Evolutionary conservation across 2,797 vertebrate genomes (phyloP).

Genomic region (Pangasius sanitwongsei): DNA sequence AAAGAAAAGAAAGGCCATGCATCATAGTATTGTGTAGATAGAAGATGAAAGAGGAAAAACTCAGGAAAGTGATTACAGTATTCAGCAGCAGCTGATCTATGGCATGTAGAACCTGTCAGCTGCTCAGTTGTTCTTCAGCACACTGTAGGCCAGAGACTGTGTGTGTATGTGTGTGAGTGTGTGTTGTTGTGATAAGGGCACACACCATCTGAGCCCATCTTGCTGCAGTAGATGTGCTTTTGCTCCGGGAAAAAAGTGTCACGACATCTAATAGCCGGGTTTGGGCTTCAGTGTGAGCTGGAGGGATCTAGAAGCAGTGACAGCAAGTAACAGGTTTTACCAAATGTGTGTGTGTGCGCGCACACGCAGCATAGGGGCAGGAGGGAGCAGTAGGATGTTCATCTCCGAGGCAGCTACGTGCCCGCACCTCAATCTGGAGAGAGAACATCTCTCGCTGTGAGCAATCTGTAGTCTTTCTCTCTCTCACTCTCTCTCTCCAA

Average conservation of each 20-base stretch:
- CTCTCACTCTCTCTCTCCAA: constrained; percentile 2
- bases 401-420: constrained; percentile 31
- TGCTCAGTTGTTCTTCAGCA: neutral
- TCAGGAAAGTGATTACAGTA: constrained; percentile 17
- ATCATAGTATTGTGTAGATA: neutral
- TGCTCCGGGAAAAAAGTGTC: constrained; percentile 19
- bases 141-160: constrained; percentile 4
- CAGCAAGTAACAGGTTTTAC: constrained; percentile 14
- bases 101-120: constrained; percentile 33
- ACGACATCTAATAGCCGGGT: constrained; percentile 26
- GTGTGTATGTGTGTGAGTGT: neutral
- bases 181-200: neutral
- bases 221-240: constrained; percentile 18
- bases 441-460: constrained; percentile 74
- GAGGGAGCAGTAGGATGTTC: constrained; percentile 47
- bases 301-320: constrained; percentile 4
- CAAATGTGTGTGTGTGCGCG: neutral
- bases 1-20: neutral
- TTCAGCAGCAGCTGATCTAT: constrained; percentile 22
- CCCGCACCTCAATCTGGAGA: constrained; percentile 60
- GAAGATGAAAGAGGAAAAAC: neutral
- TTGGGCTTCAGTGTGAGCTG: constrained; percentile 15
- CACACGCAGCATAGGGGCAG: constrained; percentile 31
- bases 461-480: constrained; percentile 72
- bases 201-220: neutral